Evolutionary conservation across 2,888 invertebrate genomes (phyloP).

Genomic region (Glyphotaelius pellucidus): DNA sequence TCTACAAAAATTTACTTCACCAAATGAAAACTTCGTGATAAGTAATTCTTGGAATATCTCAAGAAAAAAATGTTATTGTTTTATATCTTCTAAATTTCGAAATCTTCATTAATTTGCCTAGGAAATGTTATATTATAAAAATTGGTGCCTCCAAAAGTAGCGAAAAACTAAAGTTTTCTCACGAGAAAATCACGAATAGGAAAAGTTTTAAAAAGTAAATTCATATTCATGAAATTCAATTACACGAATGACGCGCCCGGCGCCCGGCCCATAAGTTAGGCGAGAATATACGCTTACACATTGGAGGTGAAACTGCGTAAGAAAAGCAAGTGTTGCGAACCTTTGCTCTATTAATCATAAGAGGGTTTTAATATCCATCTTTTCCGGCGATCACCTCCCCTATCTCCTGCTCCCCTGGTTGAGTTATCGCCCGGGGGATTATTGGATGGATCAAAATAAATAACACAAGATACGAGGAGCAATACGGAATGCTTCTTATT

Average conservation of each 20-base stretch:
- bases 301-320: constrained; percentile 39
- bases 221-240: constrained; percentile 41
- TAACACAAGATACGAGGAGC: constrained; percentile 58
- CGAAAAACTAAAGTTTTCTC: background rate
- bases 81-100: background rate
- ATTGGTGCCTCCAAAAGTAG: background rate
- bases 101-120: background rate
- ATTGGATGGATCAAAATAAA: constrained; percentile 65
- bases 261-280: constrained; percentile 5
- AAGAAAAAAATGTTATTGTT: background rate
- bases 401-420: constrained; percentile 51
- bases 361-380: constrained; percentile 67
- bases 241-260: constrained; percentile 39
- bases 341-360: constrained; percentile 66
- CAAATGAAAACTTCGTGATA: too few species aligned
- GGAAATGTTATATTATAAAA: background rate
- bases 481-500: constrained; percentile 41
- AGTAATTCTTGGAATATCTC: background rate
- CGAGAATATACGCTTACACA: background rate
- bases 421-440: constrained; percentile 62
- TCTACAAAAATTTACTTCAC: background rate
- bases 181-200: constrained; percentile 29
- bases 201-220: constrained; percentile 32
- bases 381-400: constrained; percentile 60
- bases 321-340: constrained; percentile 58